A percentile compares a stretch with the other conserved stretches of the same genome.
Evolutionary conservation across 2,888 invertebrate species (phyloP).

Genomic region (Lypha dubia): DNA sequence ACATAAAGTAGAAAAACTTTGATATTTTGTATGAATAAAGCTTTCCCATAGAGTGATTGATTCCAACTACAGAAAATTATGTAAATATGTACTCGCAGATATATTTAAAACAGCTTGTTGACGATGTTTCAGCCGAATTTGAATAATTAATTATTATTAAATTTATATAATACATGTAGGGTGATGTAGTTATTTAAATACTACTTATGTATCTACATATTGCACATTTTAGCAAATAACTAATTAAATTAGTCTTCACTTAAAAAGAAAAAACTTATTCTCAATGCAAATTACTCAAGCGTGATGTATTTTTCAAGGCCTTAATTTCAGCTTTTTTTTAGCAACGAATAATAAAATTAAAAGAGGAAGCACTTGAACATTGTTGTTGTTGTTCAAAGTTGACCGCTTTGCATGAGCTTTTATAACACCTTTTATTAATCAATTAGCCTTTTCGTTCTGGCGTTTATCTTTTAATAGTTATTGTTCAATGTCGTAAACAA

Average conservation of each 20-base stretch:
- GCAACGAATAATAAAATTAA: background rate
- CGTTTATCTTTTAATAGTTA: too few species aligned
- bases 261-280: constrained; percentile 6
- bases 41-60: too few species aligned
- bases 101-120: too few species aligned
- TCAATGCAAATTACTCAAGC: constrained; percentile 60
- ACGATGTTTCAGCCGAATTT: background rate
- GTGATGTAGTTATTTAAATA: background rate
- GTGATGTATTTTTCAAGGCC: constrained; percentile 37
- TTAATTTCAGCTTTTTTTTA: background rate
- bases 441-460: background rate
- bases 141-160: background rate
- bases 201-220: background rate
- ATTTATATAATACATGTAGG: background rate
- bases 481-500: too few species aligned
- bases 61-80: too few species aligned
- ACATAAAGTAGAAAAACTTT: too few species aligned
- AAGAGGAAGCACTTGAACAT: constrained; percentile 46
- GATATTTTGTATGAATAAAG: too few species aligned
- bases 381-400: constrained; percentile 2
- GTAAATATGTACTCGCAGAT: too few species aligned
- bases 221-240: background rate
- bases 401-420: constrained; percentile 61
- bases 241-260: constrained; percentile 14
- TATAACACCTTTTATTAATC: constrained; percentile 56